These are phyloP conservation scores for Mallateleia sp. DNA, from an alignment of 2,888 invertebrate genomes.

Conservation along the genomic window DNA sequence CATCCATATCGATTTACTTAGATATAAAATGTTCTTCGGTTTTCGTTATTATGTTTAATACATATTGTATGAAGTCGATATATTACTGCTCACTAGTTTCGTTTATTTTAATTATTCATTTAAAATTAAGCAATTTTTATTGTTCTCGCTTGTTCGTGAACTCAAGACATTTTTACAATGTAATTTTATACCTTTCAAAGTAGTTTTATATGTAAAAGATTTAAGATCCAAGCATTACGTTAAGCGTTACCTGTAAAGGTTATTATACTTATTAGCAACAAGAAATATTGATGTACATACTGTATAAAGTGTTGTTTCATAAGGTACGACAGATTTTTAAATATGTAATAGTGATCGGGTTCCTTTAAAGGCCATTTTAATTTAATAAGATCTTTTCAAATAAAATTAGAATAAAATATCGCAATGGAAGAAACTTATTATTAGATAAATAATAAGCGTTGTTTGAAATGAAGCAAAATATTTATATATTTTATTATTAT, in stretches of 20 bases:
- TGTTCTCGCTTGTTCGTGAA: slow-evolving; percentile 43
- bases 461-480: neutral
- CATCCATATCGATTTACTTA: slow-evolving; percentile 33
- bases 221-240: slow-evolving; percentile 29
- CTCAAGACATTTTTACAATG: slow-evolving; percentile 58
- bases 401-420: neutral
- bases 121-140: slow-evolving; percentile 51
- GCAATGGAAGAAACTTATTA: neutral
- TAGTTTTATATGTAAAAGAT: slow-evolving; percentile 47
- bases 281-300: slow-evolving; percentile 86
- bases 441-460: neutral
- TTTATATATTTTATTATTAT: slow-evolving; percentile 34
- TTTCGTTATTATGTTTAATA: slow-evolving; percentile 38
- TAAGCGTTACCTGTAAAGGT: slow-evolving; percentile 57
- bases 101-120: slow-evolving; percentile 32
- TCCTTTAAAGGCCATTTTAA: slow-evolving; percentile 74
- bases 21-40: slow-evolving; percentile 29
- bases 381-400: slow-evolving; percentile 1
- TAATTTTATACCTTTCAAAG: slow-evolving; percentile 60
- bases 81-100: slow-evolving; percentile 61
- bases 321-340: slow-evolving; percentile 84
- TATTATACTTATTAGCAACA: slow-evolving; percentile 75
- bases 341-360: slow-evolving; percentile 82
- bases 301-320: slow-evolving; percentile 88
- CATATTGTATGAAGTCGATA: slow-evolving; percentile 30